phyloP scores from a whole-genome alignment of 1,140 invertebrate species.

The Drosophila santomea region DNA sequence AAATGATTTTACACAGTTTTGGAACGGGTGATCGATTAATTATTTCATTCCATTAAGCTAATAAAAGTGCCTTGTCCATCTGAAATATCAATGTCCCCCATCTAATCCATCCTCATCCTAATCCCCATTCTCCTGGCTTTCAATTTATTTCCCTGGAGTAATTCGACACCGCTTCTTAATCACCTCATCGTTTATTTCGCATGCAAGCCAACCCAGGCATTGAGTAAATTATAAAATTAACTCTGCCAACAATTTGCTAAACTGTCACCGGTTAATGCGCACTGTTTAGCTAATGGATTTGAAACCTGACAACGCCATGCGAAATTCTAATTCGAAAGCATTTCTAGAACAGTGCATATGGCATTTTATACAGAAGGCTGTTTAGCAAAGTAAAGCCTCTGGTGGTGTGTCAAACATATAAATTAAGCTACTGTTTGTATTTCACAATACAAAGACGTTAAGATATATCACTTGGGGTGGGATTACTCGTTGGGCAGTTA shows the following conservation, averaged over 20 bases:
- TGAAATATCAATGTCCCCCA: constrained; percentile 16
- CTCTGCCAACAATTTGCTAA: constrained; percentile 30
- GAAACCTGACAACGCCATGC: constrained; percentile 14
- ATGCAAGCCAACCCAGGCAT: constrained; percentile 26
- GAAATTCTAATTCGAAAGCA: constrained; percentile 37
- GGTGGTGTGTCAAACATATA: constrained; percentile 27
- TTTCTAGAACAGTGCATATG: constrained; percentile 34
- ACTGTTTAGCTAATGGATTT: constrained; percentile 29
- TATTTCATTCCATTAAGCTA: not conserved
- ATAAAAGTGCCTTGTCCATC: not conserved
- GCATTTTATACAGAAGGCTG: constrained; percentile 4
- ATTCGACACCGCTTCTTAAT: constrained; percentile 10
- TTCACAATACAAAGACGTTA: constrained; percentile 22
- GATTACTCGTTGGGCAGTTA: not conserved
- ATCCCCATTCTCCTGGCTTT: constrained; percentile 2
- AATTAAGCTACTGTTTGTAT: constrained; percentile 21
- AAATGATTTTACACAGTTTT: too few relatives aligned
- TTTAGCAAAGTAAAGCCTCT: constrained; percentile 23
- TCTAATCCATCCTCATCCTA: not conserved
- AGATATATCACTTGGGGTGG: not conserved
- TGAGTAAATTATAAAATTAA: constrained; percentile 17
- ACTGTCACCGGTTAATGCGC: constrained; percentile 31
- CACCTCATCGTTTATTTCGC: constrained; percentile 25
- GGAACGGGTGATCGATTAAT: not conserved
- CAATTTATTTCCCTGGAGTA: constrained; percentile 29